Base-by-base conservation (phyloP, 2,888 invertebrate species). In the Drosophila incognita region DNA sequence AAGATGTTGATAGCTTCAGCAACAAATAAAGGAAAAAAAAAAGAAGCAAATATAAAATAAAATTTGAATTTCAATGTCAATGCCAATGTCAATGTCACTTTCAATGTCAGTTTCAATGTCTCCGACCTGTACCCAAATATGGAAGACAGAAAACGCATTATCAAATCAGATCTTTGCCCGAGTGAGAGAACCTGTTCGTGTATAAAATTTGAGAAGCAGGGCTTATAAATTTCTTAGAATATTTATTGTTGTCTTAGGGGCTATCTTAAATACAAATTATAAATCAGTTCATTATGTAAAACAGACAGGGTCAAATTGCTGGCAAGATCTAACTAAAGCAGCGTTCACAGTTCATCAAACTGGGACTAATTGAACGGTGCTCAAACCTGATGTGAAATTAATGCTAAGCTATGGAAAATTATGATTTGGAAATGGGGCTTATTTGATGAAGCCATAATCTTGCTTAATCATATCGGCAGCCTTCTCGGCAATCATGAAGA, bases 401-500 rank as follows among this genome's bases (percentile, higher is more conserved):
- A 40, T 35, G 18, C 33, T 69, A 68, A 24, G 10, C 40, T 40
- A 29, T n/a, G 4, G 7, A 10, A 54, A 29, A 18, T 5, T 13
- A 6, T 24, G 5, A 38, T 38, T 27, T 38, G 3, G 5, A 33
- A 57, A 4, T 13, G 29, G 2, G 15, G 21, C 24, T 79, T 68
- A 91, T 4, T 77, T 71, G 46, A 90, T 93, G 90, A 90, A 90
- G 52, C 92, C 94, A 69, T 94, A 93, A 64, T 94, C 93, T 60
- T 92, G 87, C 85, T 94, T 94, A 53, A 94, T 94, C 93, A 94
- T 93, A 81, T 94, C 94, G 6, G 94, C 94, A 13, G 94, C 94
- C 80, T 94, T 94, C 82, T 94, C 94, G 18, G 93, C 95, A 65
- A 94, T 94, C 95, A 94, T 94, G 27, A 94, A 94, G 3, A 94